These are phyloP conservation scores for Bufotes viridis DNA, from an alignment of 2,797 vertebrate species.

Conservation along the genomic window DNA sequence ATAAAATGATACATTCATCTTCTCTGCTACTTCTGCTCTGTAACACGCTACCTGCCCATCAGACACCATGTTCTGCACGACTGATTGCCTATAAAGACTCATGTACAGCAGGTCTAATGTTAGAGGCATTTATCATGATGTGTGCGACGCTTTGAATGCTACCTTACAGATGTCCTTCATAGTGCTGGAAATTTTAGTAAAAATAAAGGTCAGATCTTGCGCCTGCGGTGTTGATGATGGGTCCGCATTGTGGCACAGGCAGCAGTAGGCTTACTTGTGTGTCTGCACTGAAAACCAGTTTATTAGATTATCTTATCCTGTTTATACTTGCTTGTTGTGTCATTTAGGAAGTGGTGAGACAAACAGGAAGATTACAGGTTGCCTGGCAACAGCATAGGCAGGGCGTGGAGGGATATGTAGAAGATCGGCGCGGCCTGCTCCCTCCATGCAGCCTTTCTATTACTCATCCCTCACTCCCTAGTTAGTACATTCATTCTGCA, in stretches of 20 bases:
- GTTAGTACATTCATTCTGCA: slow-evolving; percentile 25
- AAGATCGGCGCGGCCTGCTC: neutral
- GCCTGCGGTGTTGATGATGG: neutral
- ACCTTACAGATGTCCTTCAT: no score
- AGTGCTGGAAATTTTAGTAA: neutral
- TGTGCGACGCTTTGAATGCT: neutral
- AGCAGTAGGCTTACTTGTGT: neutral
- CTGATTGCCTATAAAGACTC: no score
- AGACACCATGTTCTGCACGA: no score
- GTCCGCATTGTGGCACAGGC: neutral
- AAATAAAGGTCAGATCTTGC: neutral
- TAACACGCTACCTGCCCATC: no score
- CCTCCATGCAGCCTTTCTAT: neutral
- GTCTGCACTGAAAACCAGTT: neutral
- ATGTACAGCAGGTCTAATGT: no score
- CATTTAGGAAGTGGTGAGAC: neutral
- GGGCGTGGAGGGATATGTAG: slow-evolving; percentile 15
- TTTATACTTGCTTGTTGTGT: neutral
- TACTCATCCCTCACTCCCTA: slow-evolving; percentile 15
- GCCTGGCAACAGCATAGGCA: neutral
- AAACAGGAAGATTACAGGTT: slow-evolving; percentile 43
- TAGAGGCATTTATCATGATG: no score
- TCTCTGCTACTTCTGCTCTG: no score
- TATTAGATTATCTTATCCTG: neutral
- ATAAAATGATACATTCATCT: no score